Conservation (phyloP, 1,140 invertebrate species). For the Lepidurus couesii region DNA sequence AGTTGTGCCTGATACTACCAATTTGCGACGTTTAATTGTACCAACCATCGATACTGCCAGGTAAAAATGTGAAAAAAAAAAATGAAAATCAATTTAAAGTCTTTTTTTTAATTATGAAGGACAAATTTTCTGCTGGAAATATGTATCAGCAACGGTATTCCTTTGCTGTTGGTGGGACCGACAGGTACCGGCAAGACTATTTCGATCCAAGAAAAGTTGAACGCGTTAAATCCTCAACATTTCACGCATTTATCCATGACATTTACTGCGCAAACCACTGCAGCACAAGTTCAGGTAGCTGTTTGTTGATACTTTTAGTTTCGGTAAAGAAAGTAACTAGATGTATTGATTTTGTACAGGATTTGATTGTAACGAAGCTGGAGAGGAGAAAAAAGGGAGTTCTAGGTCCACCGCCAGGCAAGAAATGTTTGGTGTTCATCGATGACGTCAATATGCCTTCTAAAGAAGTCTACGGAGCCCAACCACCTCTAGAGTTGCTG, state of each 20-base stretch:
- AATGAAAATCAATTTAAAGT: background rate
- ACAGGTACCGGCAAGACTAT: conserved; percentile 90
- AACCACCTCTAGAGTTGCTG: conserved; percentile 82
- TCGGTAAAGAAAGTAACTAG: background rate
- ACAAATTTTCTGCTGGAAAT: conserved; percentile 57
- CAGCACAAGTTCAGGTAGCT: conserved; percentile 74
- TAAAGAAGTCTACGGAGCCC: conserved; percentile 78
- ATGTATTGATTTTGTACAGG: conserved; percentile 48
- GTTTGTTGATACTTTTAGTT: background rate
- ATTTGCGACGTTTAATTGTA: conserved; percentile 69
- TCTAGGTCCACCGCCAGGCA: conserved; percentile 71
- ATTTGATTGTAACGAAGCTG: conserved; percentile 76
- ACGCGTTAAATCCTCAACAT: conserved; percentile 62
- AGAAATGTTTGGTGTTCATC: conserved; percentile 74
- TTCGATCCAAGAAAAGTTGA: conserved; percentile 80
- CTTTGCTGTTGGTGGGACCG: conserved; percentile 75
- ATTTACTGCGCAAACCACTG: conserved; percentile 80
- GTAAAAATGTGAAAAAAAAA: conserved; percentile 42
- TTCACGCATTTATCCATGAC: conserved; percentile 76
- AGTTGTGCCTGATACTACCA: conserved; percentile 47
- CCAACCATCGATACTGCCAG: conserved; percentile 81
- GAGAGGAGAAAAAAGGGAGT: conserved; percentile 72
- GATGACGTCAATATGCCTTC: conserved; percentile 91
- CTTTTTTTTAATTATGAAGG: conserved; percentile 37
- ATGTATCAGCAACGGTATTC: conserved; percentile 60